Conservation (phyloP, 2,888 invertebrate genomes). For the Dynastes hyllus region DNA sequence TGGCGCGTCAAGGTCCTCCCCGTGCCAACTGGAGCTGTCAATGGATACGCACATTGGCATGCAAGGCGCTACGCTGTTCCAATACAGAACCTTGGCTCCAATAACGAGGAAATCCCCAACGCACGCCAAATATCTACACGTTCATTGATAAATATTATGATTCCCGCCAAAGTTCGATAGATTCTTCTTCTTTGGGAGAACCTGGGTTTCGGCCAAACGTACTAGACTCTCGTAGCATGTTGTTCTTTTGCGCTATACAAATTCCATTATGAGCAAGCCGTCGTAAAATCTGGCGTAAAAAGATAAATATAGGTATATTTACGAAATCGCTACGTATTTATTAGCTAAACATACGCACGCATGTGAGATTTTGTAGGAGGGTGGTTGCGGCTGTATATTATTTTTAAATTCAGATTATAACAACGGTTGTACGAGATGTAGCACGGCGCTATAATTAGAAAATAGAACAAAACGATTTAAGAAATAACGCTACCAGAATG, state of each 20-base stretch:
- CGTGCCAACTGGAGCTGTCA: constrained; percentile 68
- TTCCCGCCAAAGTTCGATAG: constrained; percentile 60
- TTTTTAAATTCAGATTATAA: constrained; percentile 18
- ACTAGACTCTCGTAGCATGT: constrained; percentile 52
- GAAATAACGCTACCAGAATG: background rate
- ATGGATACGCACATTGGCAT: constrained; percentile 64
- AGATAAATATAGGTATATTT: background rate
- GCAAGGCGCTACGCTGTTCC: constrained; percentile 59
- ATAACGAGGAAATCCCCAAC: constrained; percentile 63
- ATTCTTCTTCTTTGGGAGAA: constrained; percentile 54
- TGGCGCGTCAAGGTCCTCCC: constrained; percentile 64
- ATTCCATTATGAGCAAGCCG: background rate
- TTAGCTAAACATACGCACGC: background rate
- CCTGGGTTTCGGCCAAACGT: constrained; percentile 56
- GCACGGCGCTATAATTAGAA: constrained; percentile 19
- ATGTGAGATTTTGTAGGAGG: background rate
- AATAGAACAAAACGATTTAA: background rate
- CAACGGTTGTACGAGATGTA: background rate
- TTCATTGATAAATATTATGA: constrained; percentile 62
- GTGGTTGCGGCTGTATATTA: constrained; percentile 7
- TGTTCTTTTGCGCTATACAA: constrained; percentile 38
- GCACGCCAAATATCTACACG: constrained; percentile 64
- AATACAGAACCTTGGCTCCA: constrained; percentile 64
- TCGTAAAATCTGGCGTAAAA: background rate
- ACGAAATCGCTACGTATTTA: background rate